Conservation (phyloP, 2,797 vertebrate genomes). For the Macrochelys suwanniensis region DNA sequence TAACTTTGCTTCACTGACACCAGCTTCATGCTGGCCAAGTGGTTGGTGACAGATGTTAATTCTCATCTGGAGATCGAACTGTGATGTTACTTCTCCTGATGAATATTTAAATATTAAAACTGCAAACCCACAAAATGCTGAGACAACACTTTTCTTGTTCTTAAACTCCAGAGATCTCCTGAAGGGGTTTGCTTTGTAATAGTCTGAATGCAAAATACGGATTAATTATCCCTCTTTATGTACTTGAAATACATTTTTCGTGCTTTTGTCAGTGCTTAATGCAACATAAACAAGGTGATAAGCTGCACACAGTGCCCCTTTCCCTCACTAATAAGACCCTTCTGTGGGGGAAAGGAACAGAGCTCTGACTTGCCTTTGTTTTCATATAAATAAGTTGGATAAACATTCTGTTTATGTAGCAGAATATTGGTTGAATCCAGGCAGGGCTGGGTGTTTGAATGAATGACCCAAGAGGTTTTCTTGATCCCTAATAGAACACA, state of each 20-base stretch:
- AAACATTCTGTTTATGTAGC: not conserved
- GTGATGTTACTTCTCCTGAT: not conserved
- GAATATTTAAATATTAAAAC: conserved; percentile 18
- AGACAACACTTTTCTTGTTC: not conserved
- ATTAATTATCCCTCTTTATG: rapidly evolving
- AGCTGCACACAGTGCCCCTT: not conserved
- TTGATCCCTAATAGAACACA: not conserved
- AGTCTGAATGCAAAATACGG: rapidly evolving
- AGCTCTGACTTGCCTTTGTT: not conserved
- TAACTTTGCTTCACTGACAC: rapidly evolving
- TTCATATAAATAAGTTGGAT: not conserved
- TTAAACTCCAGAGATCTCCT: not conserved
- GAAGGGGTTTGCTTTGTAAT: rapidly evolving
- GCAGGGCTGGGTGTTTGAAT: not conserved
- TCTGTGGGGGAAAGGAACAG: not conserved
- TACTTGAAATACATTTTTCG: rapidly evolving
- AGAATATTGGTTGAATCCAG: too few relatives aligned
- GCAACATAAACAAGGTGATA: not conserved
- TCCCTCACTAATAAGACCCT: not conserved
- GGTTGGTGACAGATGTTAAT: not conserved
- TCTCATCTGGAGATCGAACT: not conserved
- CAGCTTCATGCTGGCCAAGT: rapidly evolving
- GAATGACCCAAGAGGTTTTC: rapidly evolving
- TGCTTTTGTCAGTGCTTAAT: not conserved
- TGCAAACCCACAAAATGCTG: conserved; percentile 7